These are phyloP conservation scores for Beris morrisii DNA, from an alignment of 2,888 invertebrate species.

Conservation along the genomic window DNA sequence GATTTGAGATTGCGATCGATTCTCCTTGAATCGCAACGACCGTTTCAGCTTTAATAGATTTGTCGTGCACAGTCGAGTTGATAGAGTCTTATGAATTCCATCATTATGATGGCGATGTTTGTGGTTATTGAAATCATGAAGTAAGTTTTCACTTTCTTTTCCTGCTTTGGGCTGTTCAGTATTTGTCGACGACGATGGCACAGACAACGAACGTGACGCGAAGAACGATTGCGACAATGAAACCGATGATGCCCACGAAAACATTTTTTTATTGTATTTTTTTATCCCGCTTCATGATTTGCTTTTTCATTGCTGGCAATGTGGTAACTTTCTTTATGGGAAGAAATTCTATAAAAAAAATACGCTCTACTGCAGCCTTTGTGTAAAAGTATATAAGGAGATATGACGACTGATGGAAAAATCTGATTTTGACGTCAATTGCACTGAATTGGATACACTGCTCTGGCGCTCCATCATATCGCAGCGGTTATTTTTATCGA, in stretches of 20 bases:
- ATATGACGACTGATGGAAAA: no score
- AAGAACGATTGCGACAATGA: background rate
- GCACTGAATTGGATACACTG: no score
- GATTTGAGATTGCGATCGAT: background rate
- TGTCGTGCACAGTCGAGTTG: background rate
- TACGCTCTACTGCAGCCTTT: no score
- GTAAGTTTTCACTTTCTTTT: background rate
- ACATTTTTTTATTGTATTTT: slow-evolving; percentile 3
- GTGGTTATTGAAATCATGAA: background rate
- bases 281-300: background rate
- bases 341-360: no score
- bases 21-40: background rate
- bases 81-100: background rate
- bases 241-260: slow-evolving; percentile 6
- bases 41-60: background rate
- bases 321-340: no score
- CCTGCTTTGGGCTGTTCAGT: no score
- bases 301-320: background rate
- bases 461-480: no score
- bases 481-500: no score
- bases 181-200: background rate
- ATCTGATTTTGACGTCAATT: no score
- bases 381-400: no score
- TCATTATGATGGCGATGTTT: background rate
- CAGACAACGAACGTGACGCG: slow-evolving; percentile 1